Evolutionary conservation across 1,140 invertebrate genomes (phyloP), one percentile per base, ranked within the genome.

Genomic region (Orius insidiosus): DNA sequence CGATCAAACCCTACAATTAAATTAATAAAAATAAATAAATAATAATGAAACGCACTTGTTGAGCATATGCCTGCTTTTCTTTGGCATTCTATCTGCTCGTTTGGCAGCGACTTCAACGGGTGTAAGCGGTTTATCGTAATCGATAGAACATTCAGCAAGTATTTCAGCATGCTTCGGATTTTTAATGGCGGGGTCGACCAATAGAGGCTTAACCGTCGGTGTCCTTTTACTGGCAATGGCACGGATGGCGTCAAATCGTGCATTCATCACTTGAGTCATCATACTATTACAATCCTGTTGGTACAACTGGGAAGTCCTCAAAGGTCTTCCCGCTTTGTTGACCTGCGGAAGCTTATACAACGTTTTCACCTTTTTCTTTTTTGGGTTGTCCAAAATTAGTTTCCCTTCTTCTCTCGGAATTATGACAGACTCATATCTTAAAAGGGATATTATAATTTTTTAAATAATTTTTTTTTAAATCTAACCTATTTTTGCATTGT

Each of bases 401-500:
- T 85, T 85, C 0, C 86, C 85, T 60, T 93, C 88, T 61, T 93
- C 88, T 36, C 86, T 62, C 0, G 84, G 82, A 24, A 87, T 70
- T 51, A 94, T 78, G 2, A 85, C 74, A 16, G 68, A 69, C 55
- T 90, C 83, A 58, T 81, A 82, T 39, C 64, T 63, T 35, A n/a
- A 53, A 46, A n/a, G n/a, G n/a, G n/a, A 45, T 24, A 4, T 51
- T 19, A 14, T 46, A 34, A 18, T 14, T 4, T 24, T 7, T 7
- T 4, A 24, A 24, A 24, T 24, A 24, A 24, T 4, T 24, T 24
- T 3, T 24, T 15, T 36, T 36, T 15, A 36, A n/a, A n/a, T n/a
- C 41, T 47, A 69, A 78, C 53, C 89, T 73, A 57, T 74, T 75
- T 46, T 80, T 75, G 58, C 89, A 94, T 56, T 90, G 83, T 54